Evolutionary conservation across 2,113 vertebrate genomes (phyloP), one percentile per base, ranked within the genome.

Genomic region (Gambusia affinis): DNA sequence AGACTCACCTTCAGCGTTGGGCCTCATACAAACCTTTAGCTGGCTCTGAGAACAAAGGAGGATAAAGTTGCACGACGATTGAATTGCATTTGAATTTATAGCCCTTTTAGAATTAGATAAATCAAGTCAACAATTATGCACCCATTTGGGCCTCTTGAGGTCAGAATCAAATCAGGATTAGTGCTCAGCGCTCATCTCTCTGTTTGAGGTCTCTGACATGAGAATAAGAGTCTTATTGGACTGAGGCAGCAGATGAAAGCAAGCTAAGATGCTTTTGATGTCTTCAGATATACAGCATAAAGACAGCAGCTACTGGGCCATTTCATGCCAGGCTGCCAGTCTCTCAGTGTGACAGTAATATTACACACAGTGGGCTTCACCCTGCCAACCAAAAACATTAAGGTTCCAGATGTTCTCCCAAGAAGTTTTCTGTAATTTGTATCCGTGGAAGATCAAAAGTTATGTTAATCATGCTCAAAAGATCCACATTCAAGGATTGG

Each of bases 161-260:
- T 42, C 65, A 71, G 39, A 76, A 91, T 90, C 87, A 67, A 47
- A 70, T 67, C 54, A 39, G 6, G 72, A 35, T 72, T 93, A 87
- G 88, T 91, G 94, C 75, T 64, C 78, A 79, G 57, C 12, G 12
- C 68, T 37, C 22, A 15, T 90, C 90, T 87, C 90, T 64, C 47
- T 79, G 35, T 65, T 67, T 65, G 75, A 75, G 75, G 78, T 84
- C 69, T 83, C 71, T 76, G 78, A 80, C 72, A 85, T 70, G 51
- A 87, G 71, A 81, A 72, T 68, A 76, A 77, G 81, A 62, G 88
- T 93, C 79, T 94, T 94, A 95, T 95, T 95, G 95, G 96, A 89
- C 90, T 70, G 87, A 90, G 85, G 95, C 95, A 94, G 95, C 88
- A 92, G 95, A 95, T 96, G 94, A 97, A 96, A 95, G 95, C 79